These are phyloP conservation scores for Barbus barbus DNA, from an alignment of 2,113 vertebrate species.

Conservation along the genomic window DNA sequence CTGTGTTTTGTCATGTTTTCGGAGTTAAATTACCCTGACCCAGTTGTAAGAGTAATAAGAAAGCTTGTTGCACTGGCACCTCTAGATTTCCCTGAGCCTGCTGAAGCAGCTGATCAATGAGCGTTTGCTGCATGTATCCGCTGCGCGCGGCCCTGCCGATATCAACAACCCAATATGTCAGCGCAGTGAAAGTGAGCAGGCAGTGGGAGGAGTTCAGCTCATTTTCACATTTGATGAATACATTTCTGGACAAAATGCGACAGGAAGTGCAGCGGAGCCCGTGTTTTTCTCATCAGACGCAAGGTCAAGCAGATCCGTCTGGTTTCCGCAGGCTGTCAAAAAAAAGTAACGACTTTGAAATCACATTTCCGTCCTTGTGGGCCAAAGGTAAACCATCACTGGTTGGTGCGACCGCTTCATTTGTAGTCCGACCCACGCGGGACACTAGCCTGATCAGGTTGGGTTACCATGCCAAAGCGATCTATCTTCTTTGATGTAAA, in stretches of 20 bases:
- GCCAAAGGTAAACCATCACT: slow-evolving; percentile 47
- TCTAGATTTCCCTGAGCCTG: slow-evolving; percentile 49
- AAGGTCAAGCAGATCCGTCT: slow-evolving; percentile 54
- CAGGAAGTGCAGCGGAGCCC: slow-evolving; percentile 32
- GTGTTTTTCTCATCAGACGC: slow-evolving; percentile 48
- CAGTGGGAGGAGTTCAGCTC: slow-evolving; percentile 43
- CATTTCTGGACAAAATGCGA: slow-evolving; percentile 23
- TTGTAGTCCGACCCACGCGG: slow-evolving; percentile 60
- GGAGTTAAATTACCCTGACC: slow-evolving; percentile 19
- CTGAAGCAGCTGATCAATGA: slow-evolving; percentile 45
- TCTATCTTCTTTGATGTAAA: slow-evolving; percentile 59
- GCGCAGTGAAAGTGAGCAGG: slow-evolving; percentile 24
- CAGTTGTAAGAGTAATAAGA: slow-evolving; percentile 41
- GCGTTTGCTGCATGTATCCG: background rate
- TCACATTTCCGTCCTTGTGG: slow-evolving; percentile 61
- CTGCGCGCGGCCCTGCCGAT: background rate
- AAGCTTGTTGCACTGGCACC: slow-evolving; percentile 34
- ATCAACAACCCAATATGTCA: slow-evolving; percentile 25
- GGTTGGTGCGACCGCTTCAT: slow-evolving; percentile 49
- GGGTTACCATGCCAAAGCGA: slow-evolving; percentile 40
- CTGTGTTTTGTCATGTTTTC: slow-evolving; percentile 13
- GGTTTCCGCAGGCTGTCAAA: slow-evolving; percentile 30
- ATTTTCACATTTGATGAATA: slow-evolving; percentile 51
- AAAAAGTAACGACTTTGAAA: slow-evolving; percentile 53
- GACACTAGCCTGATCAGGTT: slow-evolving; percentile 46